Evolutionary conservation across 2,797 vertebrate species (phyloP), one percentile per base, ranked within the genome.

Genomic region (Toxotes lorentzi): DNA sequence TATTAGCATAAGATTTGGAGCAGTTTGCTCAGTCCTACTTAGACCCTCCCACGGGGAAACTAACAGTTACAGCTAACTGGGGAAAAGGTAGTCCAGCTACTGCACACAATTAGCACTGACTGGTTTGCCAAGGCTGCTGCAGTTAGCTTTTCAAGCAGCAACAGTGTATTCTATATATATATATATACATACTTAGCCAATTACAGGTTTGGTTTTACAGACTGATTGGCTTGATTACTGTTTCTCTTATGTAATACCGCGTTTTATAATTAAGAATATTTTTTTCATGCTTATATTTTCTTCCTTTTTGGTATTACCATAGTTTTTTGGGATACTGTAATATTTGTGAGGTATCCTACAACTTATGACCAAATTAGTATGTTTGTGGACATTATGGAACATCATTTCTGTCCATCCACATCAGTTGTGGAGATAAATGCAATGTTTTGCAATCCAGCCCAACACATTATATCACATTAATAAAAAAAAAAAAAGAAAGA

Each of bases 1-100:
- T 89, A 91, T 90, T 84, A 92, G 92, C 89, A 90, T 58, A 87
- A 91, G 90, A 89, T 81, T 72, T 85, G 75, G 86, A 92, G 88
- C 80, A 62, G 75, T 79, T 89, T 47, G 76, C 86, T 85, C 81
- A 82, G 87, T 86, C 84, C 85, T 82, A 69, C 91, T 83, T 66
- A 76, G 84, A 81, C 76, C 67, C 70, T 84, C 89, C 82, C 89
- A 71, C 6, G n/a, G 85, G 88, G 81, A 78, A 84, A 85, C 77
- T 77, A 87, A 89, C 66, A 70, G 83, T 90, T 84, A 90, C 74
- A 48, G 76, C 84, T 90, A 85, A 85, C 77, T 76, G 59, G 88
- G 88, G 89, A 89, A 72, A 90, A 81, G 73, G 82, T 74, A 86
- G 86, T 80, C 73, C 70, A 81, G 90, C 91, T 94, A 89, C 90